These are phyloP conservation scores for Cyprinodon diabolis DNA, from an alignment of 2,797 vertebrate genomes.

Conservation along the genomic window DNA sequence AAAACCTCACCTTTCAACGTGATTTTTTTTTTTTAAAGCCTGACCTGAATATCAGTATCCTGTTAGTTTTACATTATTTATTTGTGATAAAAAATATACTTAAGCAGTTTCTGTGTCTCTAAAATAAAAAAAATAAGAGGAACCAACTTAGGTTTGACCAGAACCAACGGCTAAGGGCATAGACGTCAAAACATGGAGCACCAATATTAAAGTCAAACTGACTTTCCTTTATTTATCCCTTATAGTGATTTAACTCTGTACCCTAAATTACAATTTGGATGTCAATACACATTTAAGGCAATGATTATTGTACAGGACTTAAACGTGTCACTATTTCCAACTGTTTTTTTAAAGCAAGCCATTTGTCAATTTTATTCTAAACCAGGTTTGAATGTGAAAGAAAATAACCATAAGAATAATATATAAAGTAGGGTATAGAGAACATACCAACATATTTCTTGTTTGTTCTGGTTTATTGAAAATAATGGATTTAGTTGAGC, in stretches of 20 bases:
- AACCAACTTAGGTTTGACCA: neutral
- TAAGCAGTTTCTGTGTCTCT: neutral
- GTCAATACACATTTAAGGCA: slow-evolving; percentile 18
- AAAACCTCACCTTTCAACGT: neutral
- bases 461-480: no score
- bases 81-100: neutral
- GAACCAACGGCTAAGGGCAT: slow-evolving; percentile 5
- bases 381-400: neutral
- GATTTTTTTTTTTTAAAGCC: neutral
- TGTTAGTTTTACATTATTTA: neutral
- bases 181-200: slow-evolving; percentile 28
- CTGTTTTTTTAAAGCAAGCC: neutral
- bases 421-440: no score
- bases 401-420: no score
- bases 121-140: slow-evolving; percentile 1
- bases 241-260: slow-evolving; percentile 43
- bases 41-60: no score
- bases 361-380: neutral
- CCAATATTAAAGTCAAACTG: slow-evolving; percentile 21
- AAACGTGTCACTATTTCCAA: neutral
- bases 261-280: slow-evolving; percentile 38
- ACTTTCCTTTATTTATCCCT: slow-evolving; percentile 47
- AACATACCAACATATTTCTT: no score
- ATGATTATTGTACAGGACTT: neutral
- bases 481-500: no score